Base-by-base conservation (phyloP, 2,888 invertebrate species). In the Panorpa germanica region DNA sequence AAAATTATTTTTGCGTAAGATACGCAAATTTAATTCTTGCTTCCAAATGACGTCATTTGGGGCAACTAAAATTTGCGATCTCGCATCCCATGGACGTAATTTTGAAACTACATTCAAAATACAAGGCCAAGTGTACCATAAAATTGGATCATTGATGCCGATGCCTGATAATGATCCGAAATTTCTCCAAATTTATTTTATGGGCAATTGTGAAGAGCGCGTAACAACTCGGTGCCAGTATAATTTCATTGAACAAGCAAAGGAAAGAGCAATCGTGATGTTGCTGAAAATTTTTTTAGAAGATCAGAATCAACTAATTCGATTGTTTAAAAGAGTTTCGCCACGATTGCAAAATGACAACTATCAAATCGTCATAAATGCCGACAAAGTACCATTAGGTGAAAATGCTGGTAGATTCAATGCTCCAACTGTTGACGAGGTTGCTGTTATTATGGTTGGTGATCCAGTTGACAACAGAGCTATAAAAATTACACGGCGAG, bases 141-240 rank as follows among this genome's bases (percentile, higher is more conserved):
- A 33, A 38, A 35, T 41, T 9, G 40, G 41, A 3, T 41, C 43
- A 38, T 32, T 43, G 33, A 34, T 41, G 34, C 41, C 44, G 38
- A 38, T 42, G 39, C 40, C 38, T 37, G 37, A 43, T 39, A 25
- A 37, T 19, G 23, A 39, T 35, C 36, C 37, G 29, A 43, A 44
- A 41, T 45, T 45, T 38, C 32, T 44, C 32, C 41, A 43, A 42
- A 44, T 44, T 35, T 44, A 42, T 38, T 45, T 45, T 39, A 41
- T 43, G 39, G 40, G 40, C 36, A 21, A 25, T 23, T 17, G 21
- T 33, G 36, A 34, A 21, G 32, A 35, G 24, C 35, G 34, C 20
- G 25, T 33, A 20, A 33, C 18, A n/a, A 31, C 34, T 27, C 26
- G 34, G 26, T 37, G 37, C 28, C 27, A 20, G 27, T 35, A 40